These are phyloP conservation scores for Xenus cinereus DNA, from an alignment of 2,113 vertebrate species.

Conservation along the genomic window DNA sequence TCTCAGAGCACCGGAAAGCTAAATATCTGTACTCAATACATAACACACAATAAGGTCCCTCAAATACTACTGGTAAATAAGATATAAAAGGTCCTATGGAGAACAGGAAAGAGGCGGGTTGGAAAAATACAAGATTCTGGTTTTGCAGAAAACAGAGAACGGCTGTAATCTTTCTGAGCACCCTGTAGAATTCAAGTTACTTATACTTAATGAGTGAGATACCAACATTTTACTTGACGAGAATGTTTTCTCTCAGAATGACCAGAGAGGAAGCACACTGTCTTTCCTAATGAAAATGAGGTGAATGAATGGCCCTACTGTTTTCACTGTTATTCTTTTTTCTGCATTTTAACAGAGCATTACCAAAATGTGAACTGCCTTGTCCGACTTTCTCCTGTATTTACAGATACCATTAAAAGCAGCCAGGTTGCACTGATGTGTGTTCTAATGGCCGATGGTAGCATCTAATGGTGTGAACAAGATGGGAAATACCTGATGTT, in stretches of 20 bases:
- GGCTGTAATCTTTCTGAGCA: background rate
- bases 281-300: slow-evolving; percentile 27
- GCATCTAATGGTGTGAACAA: slow-evolving; percentile 27
- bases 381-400: background rate
- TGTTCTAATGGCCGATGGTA: background rate
- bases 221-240: background rate
- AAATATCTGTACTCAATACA: background rate
- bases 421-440: slow-evolving; percentile 57
- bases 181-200: background rate
- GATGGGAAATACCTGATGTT: slow-evolving; percentile 37
- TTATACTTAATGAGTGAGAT: background rate
- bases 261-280: background rate
- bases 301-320: background rate
- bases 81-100: background rate
- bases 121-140: background rate
- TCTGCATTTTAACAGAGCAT: background rate
- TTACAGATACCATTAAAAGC: slow-evolving; percentile 63
- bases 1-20: background rate
- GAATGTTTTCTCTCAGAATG: background rate
- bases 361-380: background rate
- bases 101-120: background rate
- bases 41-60: background rate
- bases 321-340: slow-evolving; percentile 30
- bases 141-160: background rate
- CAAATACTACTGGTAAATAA: background rate